phyloP scores from a whole-genome alignment of 1,140 invertebrate genomes.

The Sinella curviseta region DNA sequence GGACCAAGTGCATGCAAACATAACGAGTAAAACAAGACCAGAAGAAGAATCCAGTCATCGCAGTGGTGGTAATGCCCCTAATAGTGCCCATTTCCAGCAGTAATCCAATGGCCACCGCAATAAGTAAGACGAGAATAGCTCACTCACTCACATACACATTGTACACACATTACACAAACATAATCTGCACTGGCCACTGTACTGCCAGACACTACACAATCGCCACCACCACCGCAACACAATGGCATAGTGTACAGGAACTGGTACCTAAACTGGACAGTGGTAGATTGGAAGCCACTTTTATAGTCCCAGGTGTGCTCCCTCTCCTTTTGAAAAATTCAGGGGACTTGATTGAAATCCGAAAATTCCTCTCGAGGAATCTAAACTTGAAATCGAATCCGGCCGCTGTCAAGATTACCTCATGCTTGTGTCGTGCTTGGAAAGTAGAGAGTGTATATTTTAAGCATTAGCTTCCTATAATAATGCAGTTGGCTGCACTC shows the following conservation, averaged over 20 bases:
- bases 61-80: background rate
- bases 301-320: constrained; percentile 24
- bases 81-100: background rate
- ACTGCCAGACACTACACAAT: background rate
- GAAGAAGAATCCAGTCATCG: background rate
- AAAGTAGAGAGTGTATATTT: background rate
- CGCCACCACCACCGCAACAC: background rate
- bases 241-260: background rate
- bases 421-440: too few relatives aligned
- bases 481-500: background rate
- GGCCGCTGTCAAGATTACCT: constrained; percentile 21
- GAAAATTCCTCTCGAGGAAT: constrained; percentile 26
- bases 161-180: background rate
- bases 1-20: background rate
- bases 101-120: constrained; percentile 16
- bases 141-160: background rate
- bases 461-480: background rate
- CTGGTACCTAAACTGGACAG: constrained; percentile 6
- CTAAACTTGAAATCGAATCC: constrained; percentile 20
- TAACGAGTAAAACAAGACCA: background rate
- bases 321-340: constrained; percentile 22
- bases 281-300: constrained; percentile 18
- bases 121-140: constrained; percentile 22
- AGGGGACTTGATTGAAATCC: constrained; percentile 24
- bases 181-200: background rate